Evolutionary conservation across 1,140 invertebrate species (phyloP).

Genomic region (Lasioglossum baleicum): DNA sequence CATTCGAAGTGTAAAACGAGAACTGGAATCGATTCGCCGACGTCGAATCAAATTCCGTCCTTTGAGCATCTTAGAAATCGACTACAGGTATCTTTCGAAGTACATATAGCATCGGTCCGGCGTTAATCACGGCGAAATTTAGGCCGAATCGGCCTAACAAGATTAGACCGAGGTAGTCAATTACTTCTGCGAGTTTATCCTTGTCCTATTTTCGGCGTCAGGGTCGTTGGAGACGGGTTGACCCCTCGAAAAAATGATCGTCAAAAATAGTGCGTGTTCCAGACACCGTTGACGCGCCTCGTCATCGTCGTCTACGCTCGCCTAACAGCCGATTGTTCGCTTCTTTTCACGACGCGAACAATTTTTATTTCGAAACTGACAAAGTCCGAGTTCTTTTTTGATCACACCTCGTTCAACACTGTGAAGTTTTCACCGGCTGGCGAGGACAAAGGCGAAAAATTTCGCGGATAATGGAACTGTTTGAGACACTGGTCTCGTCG

Average conservation of each 20-base stretch:
- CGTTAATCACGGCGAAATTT: slow-evolving; percentile 58
- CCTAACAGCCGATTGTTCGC: too few species aligned
- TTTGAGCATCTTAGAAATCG: not conserved
- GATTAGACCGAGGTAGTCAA: slow-evolving; percentile 65
- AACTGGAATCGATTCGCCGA: too few species aligned
- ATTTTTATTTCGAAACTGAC: too few species aligned
- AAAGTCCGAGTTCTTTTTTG: too few species aligned
- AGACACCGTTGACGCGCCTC: not conserved
- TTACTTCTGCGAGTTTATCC: slow-evolving; percentile 49
- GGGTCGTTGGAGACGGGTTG: slow-evolving; percentile 11
- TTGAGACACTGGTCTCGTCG: not conserved
- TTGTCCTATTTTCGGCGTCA: slow-evolving; percentile 60
- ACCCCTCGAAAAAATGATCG: slow-evolving; percentile 27
- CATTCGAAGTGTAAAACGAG: too few species aligned
- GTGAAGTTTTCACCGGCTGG: not conserved
- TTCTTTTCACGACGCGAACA: too few species aligned
- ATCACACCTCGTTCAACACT: too few species aligned
- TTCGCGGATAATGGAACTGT: not conserved
- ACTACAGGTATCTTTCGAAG: too few species aligned
- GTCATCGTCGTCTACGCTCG: not conserved
- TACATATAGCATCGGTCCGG: not conserved
- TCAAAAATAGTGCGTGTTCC: slow-evolving; percentile 47
- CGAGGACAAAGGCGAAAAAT: not conserved
- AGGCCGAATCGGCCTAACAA: slow-evolving; percentile 61
- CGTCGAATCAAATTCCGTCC: too few species aligned